phyloP scores from a whole-genome alignment of 2,113 vertebrate genomes.

The Andinoacara biseriatus region DNA sequence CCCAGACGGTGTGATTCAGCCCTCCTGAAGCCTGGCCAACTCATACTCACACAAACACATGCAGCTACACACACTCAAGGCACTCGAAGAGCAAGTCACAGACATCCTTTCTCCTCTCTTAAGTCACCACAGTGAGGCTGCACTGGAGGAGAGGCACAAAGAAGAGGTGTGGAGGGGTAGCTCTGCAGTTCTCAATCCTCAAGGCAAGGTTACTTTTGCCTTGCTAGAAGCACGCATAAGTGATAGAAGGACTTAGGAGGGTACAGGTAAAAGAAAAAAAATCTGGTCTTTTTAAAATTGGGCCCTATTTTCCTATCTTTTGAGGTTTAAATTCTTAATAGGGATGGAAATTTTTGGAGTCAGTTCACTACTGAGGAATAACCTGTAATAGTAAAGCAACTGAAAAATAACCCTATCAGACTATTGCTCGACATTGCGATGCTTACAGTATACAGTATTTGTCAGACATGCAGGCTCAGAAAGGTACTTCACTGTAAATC shows the following conservation, averaged over 20 bases:
- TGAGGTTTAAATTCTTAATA: conserved; percentile 4
- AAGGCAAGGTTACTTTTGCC: conserved; percentile 72
- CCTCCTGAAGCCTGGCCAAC: conserved; percentile 77
- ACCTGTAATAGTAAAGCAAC: background rate
- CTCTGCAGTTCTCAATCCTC: conserved; percentile 57
- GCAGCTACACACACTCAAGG: conserved; percentile 46
- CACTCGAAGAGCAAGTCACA: conserved; percentile 66
- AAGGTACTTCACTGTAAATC: background rate
- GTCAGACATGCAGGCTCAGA: too few relatives aligned
- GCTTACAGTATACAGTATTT: background rate
- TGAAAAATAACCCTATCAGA: background rate
- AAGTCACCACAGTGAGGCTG: conserved; percentile 52
- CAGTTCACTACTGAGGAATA: background rate
- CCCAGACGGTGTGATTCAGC: conserved; percentile 82
- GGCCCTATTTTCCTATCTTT: background rate
- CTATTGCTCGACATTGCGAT: background rate
- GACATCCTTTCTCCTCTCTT: conserved; percentile 49
- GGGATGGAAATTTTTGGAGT: background rate
- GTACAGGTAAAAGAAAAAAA: conserved; percentile 40
- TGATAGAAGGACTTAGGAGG: conserved; percentile 28
- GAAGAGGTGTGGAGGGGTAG: conserved; percentile 39
- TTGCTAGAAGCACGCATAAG: conserved; percentile 27
- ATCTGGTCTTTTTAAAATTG: background rate
- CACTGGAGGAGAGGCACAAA: conserved; percentile 17
- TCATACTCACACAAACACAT: conserved; percentile 59